Evolutionary conservation across 2,113 vertebrate species (phyloP).

Genomic region (Climacteris rufus): DNA sequence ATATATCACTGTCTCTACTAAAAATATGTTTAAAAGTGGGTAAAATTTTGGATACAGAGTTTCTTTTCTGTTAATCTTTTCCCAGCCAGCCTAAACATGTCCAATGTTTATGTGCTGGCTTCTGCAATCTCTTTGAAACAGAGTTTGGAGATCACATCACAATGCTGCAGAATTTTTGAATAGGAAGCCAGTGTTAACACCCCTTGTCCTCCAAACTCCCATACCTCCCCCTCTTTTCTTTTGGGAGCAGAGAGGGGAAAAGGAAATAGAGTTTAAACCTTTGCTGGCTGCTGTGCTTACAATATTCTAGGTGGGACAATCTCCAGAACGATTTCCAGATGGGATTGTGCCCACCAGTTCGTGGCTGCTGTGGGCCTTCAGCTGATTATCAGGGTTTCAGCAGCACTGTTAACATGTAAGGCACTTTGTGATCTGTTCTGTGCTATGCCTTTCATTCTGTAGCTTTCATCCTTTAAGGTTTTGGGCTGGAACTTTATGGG

Average conservation of each 20-base stretch:
- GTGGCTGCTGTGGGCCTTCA: neutral
- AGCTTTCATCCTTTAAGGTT: neutral
- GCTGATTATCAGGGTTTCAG: neutral
- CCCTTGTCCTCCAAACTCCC: too few relatives aligned
- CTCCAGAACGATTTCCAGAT: neutral
- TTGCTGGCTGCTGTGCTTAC: neutral
- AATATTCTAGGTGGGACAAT: neutral
- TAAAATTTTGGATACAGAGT: neutral
- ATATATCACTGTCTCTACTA: neutral
- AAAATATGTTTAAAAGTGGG: neutral
- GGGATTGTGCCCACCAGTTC: neutral
- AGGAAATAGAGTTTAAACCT: neutral
- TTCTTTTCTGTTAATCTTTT: neutral
- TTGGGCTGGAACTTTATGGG: neutral
- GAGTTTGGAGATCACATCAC: neutral
- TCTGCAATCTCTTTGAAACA: neutral
- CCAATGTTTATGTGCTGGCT: neutral
- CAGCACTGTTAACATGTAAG: neutral
- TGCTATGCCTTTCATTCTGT: neutral
- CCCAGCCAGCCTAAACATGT: neutral
- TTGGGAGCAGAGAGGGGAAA: neutral
- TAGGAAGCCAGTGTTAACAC: neutral
- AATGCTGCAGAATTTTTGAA: neutral
- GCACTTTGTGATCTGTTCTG: neutral
- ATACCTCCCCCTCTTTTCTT: neutral